Conservation (phyloP, 2,113 vertebrate species). For the Pogona vitticeps region DNA sequence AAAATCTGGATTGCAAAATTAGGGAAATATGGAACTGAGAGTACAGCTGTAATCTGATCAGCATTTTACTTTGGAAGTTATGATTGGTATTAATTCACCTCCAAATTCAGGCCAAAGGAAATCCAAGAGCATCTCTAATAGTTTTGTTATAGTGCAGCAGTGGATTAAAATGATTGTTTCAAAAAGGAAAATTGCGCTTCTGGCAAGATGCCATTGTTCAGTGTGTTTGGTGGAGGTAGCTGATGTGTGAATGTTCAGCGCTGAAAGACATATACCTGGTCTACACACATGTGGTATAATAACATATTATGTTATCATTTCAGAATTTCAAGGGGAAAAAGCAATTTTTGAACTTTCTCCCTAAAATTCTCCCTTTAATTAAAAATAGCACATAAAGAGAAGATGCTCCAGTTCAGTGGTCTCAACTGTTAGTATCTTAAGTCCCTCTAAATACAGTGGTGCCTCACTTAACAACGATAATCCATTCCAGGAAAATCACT, state of each 20-base stretch:
- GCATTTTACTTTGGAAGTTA: background rate
- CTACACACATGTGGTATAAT: background rate
- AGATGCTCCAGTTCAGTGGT: background rate
- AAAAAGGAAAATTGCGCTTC: background rate
- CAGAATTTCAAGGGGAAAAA: no score
- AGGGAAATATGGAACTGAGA: background rate
- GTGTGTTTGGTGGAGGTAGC: background rate
- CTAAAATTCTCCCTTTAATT: background rate
- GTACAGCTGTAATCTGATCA: background rate
- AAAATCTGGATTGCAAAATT: background rate
- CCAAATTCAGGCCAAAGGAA: background rate
- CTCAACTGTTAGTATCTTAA: no score
- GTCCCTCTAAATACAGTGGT: no score
- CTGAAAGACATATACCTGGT: background rate
- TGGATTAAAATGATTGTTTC: background rate
- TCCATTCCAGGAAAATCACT: no score
- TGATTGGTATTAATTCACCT: background rate
- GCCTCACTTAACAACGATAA: no score
- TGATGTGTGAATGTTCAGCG: background rate
- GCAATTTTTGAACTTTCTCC: no score
- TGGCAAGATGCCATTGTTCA: background rate
- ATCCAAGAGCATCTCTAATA: background rate
- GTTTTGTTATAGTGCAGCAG: background rate
- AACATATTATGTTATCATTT: background rate
- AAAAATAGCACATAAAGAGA: background rate